Conservation (phyloP, 2,113 vertebrate genomes). For the Pandion haliaetus region DNA sequence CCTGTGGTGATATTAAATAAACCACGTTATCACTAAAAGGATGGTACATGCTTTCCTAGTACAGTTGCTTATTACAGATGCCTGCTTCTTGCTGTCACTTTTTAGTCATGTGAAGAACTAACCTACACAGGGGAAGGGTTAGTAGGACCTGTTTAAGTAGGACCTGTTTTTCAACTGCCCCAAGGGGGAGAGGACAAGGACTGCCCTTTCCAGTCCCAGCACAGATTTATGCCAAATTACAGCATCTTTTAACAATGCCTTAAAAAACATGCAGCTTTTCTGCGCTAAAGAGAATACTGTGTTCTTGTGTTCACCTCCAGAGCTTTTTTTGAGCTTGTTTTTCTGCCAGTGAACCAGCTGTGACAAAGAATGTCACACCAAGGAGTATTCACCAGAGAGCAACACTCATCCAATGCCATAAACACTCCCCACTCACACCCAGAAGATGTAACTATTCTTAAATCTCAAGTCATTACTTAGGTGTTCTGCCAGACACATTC, state of each 20-base stretch:
- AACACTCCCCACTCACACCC: neutral
- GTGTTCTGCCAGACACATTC: neutral
- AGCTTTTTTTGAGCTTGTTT: neutral
- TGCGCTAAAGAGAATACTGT: neutral
- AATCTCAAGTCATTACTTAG: neutral
- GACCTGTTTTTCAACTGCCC: neutral
- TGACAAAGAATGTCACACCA: neutral
- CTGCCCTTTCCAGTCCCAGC: neutral
- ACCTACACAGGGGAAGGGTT: neutral
- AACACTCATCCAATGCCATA: neutral
- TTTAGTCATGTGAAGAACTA: neutral
- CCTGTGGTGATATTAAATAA: neutral
- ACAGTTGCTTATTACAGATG: neutral
- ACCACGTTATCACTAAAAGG: neutral
- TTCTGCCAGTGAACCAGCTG: neutral
- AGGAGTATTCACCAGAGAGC: neutral
- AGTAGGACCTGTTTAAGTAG: neutral
- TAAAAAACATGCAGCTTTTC: neutral
- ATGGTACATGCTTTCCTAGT: neutral
- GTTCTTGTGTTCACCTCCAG: neutral
- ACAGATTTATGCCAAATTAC: neutral
- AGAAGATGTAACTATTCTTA: neutral
- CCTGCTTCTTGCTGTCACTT: neutral
- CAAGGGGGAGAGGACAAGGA: neutral
- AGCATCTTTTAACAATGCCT: neutral